Conservation (phyloP, 2,113 vertebrate species). For the Megaceryle maxima region DNA sequence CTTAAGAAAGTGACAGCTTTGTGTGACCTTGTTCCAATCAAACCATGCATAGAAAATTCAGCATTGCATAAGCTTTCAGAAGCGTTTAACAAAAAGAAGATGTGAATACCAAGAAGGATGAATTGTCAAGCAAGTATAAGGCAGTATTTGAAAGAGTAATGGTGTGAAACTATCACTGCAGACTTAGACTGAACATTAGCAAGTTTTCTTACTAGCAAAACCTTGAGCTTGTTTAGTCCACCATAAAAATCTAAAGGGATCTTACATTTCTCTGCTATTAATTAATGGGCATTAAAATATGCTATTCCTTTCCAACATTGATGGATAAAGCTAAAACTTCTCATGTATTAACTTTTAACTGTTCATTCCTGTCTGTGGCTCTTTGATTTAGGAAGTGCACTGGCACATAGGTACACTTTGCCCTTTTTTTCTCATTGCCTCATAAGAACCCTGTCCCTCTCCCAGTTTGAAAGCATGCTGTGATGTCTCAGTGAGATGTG, state of each 20-base stretch:
- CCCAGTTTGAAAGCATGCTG: background rate
- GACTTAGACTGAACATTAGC: background rate
- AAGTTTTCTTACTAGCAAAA: background rate
- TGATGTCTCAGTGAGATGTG: background rate
- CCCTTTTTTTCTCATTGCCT: background rate
- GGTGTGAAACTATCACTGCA: background rate
- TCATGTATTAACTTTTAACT: background rate
- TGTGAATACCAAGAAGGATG: background rate
- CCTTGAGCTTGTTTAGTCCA: background rate
- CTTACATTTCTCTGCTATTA: background rate
- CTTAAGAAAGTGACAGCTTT: conserved; percentile 8
- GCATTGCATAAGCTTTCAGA: background rate
- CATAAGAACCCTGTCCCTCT: background rate
- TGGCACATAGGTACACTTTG: background rate
- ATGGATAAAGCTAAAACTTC: background rate
- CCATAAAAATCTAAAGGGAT: background rate
- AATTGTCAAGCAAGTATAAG: background rate
- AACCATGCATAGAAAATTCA: background rate
- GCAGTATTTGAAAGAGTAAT: background rate
- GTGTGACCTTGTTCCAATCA: background rate
- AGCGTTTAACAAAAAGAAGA: background rate
- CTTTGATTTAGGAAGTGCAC: rapidly evolving
- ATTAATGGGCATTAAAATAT: background rate
- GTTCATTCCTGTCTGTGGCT: background rate
- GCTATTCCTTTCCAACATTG: background rate